Base-by-base conservation (phyloP, 1,140 invertebrate species). In the Bombus sylvicola region DNA sequence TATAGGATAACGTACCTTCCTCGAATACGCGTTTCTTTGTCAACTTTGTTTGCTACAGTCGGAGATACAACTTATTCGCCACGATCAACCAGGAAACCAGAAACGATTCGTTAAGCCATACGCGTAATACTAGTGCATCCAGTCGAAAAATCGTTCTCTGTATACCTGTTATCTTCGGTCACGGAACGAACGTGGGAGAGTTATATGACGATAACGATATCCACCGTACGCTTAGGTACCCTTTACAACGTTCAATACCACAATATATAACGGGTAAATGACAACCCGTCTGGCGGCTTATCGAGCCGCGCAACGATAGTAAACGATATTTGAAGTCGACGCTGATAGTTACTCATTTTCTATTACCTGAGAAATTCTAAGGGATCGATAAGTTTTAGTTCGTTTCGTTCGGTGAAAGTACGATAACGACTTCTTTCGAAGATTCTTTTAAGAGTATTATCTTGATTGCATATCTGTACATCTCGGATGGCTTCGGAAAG, bases 191-290 rank as follows among this genome's bases (percentile, higher is more conserved):
- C 77, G 76, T 72, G 76, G 71, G 77, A 85, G 83, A 79, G 77
- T 85, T 64, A 72, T 59, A 62, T 0, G 43, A 39, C 57, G 83
- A 85, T 85, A 85, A 85, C 28, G 57, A 62, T 73, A 37, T 80
- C 53, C 39, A 47, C 41, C 76, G 53, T 62, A 57, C 41, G 25
- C 57, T 62, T 62, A 62, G 28, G 59, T 73, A 72, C 76, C 77
- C 83, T 85, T 80, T 78, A 71, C 57, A 79, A 57, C 28, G 76
- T 37, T 73, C 68, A 1, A 79, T 80, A 80, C 83, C 76, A 80
- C 83, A 80, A 85, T 85, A 85, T 80, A 79, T 80, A 80, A 85
- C 76, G 76, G 82, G 83, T 80, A 77, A 85, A 85, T 80, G 83
- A 85, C 83, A 85, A 85, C 47, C 59, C 71, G 83, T 85, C 83